Evolutionary conservation across 2,797 vertebrate genomes (phyloP).

Genomic region (Sus cebifrons): DNA sequence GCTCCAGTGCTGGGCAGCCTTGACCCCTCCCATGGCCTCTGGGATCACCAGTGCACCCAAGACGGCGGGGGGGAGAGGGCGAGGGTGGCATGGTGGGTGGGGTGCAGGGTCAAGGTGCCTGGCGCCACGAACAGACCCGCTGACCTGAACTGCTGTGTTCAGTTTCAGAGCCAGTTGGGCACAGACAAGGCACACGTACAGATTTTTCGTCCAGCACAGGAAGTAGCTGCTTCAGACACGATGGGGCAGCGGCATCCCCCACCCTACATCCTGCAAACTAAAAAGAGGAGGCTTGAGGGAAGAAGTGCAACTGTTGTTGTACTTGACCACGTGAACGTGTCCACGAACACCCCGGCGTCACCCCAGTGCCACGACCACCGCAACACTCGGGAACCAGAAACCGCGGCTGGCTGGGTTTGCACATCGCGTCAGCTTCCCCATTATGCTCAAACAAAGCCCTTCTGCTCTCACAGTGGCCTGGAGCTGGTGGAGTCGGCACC

Average conservation of each 20-base stretch:
- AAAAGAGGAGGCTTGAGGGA: not conserved
- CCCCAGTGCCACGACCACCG: not conserved
- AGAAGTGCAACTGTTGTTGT: not conserved
- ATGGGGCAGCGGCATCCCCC: too few relatives aligned
- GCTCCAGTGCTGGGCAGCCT: not conserved
- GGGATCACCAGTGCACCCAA: not conserved
- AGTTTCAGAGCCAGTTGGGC: not conserved
- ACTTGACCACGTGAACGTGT: not conserved
- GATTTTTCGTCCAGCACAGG: not conserved
- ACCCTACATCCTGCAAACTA: not conserved
- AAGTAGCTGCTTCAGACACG: not conserved
- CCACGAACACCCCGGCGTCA: not conserved
- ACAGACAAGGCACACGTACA: not conserved
- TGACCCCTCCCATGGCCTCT: not conserved
- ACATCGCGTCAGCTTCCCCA: not conserved
- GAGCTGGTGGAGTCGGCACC: not conserved
- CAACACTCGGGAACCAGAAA: not conserved
- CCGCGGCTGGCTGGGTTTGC: not conserved
- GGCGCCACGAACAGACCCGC: not conserved
- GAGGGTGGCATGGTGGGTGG: too few relatives aligned
- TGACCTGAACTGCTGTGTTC: not conserved
- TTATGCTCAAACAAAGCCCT: not conserved
- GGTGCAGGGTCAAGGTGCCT: not conserved
- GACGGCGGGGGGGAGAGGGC: not conserved
- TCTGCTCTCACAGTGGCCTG: not conserved